Evolutionary conservation across 2,113 vertebrate genomes (phyloP), one percentile per base, ranked within the genome.

Genomic region (Cercopithecus mona): DNA sequence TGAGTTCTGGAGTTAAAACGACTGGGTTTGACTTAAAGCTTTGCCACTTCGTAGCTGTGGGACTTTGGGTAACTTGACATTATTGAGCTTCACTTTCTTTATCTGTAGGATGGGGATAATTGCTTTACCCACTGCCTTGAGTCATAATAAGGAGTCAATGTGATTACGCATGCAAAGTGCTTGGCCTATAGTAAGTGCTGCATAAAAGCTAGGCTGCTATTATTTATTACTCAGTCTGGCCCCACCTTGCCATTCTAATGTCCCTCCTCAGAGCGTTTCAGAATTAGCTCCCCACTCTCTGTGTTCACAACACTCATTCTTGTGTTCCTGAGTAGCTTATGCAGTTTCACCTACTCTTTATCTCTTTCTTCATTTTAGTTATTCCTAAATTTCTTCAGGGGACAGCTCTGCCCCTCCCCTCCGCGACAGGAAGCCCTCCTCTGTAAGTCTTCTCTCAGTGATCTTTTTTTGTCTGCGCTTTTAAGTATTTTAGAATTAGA

Each of bases 1-100:
- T 81, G 83, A 87, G 59, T 92, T 94, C 91, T 96, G 48, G 68
- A 94, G 68, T 94, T 72, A 40, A 8, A 30, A 80, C 25, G 25
- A 92, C 70, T 93, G 79, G n/a, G 18, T 94, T 59, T 61, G 38
- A 90, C 50, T 91, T 84, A 45, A 66, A 75, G 7, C 48, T 94
- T 66, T 93, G 94, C 25, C 35, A 85, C 35, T 72, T 92, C 45
- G 23, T 92, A 88, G 38, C 22, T 84, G 22, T 93, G 87, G 86
- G 38, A 88, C 10, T 32, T 93, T 93, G 78, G 81, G 48, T 57
- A 8, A 84, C 30, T 85, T 92, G 81, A 72, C 40, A 73, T 87
- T 52, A 64, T 38, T 79, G 66, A 92, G 48, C 32, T 93, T 96
- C 57, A 86, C 30, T 90, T 91, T 80, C 32, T 89, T 35, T 79